A percentile compares a stretch with the other conserved stretches of the same genome.
Evolutionary conservation across 1,140 invertebrate genomes (phyloP).

Genomic region (Caerostris darwini): DNA sequence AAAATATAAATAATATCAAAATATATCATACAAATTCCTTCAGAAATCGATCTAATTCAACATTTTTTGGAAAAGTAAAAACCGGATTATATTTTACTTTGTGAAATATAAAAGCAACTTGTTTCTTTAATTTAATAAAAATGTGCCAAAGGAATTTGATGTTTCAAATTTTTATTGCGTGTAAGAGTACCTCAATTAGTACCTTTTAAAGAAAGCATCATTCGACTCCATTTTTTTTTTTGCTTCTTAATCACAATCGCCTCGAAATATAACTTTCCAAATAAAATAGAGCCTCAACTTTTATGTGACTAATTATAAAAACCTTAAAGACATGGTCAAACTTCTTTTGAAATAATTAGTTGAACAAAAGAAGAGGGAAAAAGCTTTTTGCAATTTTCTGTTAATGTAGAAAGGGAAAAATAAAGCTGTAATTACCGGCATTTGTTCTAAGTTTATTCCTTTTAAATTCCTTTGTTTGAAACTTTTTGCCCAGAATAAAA

Average conservation of each 20-base stretch:
- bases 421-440: conserved; percentile 33
- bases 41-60: no score
- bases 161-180: neutral
- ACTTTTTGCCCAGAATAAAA: conserved; percentile 12
- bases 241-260: no score
- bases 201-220: neutral
- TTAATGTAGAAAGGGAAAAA: conserved; percentile 33
- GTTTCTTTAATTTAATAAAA: no score
- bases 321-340: neutral
- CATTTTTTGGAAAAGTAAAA: no score
- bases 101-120: no score
- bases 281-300: conserved; percentile 9
- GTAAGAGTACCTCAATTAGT: neutral
- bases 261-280: no score
- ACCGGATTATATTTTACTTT: no score
- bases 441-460: conserved; percentile 40
- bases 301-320: conserved; percentile 25
- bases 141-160: neutral
- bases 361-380: neutral
- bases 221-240: neutral
- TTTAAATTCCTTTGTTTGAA: conserved; percentile 27
- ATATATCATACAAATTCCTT: no score
- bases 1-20: no score
- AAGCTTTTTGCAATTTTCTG: conserved; percentile 49
- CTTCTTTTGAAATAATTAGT: conserved; percentile 44